Conservation (phyloP, 2,797 vertebrate genomes). For the Chiloscyllium punctatum region DNA sequence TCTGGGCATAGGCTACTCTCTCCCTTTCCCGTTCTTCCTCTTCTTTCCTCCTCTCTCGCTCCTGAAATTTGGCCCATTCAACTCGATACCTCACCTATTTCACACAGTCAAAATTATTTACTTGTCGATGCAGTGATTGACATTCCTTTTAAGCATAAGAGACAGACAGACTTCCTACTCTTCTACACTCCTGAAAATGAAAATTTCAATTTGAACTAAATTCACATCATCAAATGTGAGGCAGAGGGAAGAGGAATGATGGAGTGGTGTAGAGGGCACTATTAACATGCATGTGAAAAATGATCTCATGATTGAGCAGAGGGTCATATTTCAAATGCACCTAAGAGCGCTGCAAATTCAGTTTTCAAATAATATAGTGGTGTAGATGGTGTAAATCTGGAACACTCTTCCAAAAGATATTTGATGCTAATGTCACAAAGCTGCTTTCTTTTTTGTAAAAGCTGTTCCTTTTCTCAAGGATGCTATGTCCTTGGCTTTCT, state of each 20-base stretch:
- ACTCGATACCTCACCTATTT: conserved; percentile 87
- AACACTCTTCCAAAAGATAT: background rate
- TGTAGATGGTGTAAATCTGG: background rate
- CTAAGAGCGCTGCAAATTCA: too few species aligned
- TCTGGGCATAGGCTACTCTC: conserved; percentile 92
- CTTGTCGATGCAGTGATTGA: background rate
- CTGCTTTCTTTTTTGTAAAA: too few species aligned
- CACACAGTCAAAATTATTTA: background rate
- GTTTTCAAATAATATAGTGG: background rate
- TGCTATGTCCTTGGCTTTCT: too few species aligned
- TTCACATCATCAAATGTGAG: background rate
- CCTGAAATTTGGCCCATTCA: conserved; percentile 98
- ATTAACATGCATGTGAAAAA: background rate
- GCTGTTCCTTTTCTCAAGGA: too few species aligned
- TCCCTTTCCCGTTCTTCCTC: conserved; percentile 96
- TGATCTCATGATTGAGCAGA: background rate
- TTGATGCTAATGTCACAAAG: background rate
- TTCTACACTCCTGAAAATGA: background rate
- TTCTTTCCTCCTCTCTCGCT: conserved; percentile 93
- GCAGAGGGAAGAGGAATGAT: too few species aligned
- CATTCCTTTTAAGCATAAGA: background rate
- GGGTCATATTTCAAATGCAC: background rate
- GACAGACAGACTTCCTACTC: background rate
- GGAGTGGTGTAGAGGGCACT: too few species aligned
- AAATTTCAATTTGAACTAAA: background rate